phyloP scores from a whole-genome alignment of 2,888 invertebrate species.

The Xylophagus ater region DNA sequence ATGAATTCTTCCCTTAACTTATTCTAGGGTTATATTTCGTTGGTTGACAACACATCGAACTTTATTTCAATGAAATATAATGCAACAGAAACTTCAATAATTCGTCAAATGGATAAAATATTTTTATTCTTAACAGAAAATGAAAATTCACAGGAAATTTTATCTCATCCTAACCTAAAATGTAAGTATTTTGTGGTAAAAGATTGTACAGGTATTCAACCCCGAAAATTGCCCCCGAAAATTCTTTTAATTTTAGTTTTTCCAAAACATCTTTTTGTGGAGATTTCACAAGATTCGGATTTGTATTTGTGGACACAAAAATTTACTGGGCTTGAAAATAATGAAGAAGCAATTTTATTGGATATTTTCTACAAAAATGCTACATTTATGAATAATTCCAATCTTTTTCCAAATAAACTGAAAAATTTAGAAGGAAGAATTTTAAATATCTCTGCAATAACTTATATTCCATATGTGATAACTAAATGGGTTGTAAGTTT shows the following conservation, averaged over 20 bases:
- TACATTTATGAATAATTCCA: conserved; percentile 24
- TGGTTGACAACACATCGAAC: conserved; percentile 25
- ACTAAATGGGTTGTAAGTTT: conserved; percentile 36
- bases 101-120: conserved; percentile 29
- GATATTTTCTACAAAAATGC: conserved; percentile 30
- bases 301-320: conserved; percentile 38
- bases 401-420: conserved; percentile 33
- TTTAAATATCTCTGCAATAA: conserved; percentile 32
- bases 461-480: conserved; percentile 35
- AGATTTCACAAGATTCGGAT: conserved; percentile 28
- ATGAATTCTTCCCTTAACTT: too few species aligned
- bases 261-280: conserved; percentile 34
- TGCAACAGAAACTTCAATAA: conserved; percentile 31
- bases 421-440: conserved; percentile 29
- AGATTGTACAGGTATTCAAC: not conserved
- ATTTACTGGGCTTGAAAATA: conserved; percentile 31
- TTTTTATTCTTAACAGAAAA: conserved; percentile 29
- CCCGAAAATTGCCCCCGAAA: not conserved
- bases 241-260: conserved; percentile 24
- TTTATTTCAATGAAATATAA: conserved; percentile 32
- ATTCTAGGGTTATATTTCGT: conserved; percentile 32
- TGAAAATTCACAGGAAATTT: conserved; percentile 26
- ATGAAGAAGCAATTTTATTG: conserved; percentile 31
- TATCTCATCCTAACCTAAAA: conserved; percentile 28
- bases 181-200: conserved; percentile 25